Evolutionary conservation across 2,888 invertebrate genomes (phyloP), one percentile per base, ranked within the genome.

Genomic region (Mythimna pallens): DNA sequence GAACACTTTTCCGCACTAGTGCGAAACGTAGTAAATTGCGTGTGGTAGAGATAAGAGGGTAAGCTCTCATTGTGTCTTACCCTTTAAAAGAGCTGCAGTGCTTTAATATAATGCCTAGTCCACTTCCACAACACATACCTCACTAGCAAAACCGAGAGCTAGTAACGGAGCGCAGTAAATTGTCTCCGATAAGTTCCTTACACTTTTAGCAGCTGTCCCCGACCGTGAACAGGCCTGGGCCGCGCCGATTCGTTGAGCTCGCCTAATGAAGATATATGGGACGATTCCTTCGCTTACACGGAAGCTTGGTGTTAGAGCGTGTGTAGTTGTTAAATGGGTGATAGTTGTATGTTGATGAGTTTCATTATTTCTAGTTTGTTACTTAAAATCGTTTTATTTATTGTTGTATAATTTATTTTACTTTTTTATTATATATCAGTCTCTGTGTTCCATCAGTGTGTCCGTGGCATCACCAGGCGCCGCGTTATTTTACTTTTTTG

Each of bases 251-350:
- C 50, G 66, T 59, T 69, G 69, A 66, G 20, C 64, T 25, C 50
- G 59, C 20, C 50, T 78, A 78, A 73, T 78, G 78, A 78, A 78
- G 78, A 78, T 61, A 65, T 78, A 78, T 63, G 63, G 22, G n/a
- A 34, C 25, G 52, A 57, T 68, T 65, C 30, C 61, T 78, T 73
- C 66, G 57, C 72, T 72, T 64, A 65, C 72, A 72, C 58, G 54
- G 66, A 40, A 55, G n/a, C 50, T 10, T 43, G 47, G 40, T 65
- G 43, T 43, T 43, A 12, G 14, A 4, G 14, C 12, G 4, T 43
- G 43, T 74, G 59, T 25, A 25, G 54, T 65, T 55, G 66, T 20
- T 67, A 43, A 67, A 54, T 54, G 47, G 47, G 14, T 5, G 17
- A 12, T 2, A 47, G 47, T 30, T 30, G 30, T 30, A 30, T 30